These are phyloP conservation scores for Mobula hypostoma DNA, from an alignment of 2,113 vertebrate genomes.

Conservation along the genomic window DNA sequence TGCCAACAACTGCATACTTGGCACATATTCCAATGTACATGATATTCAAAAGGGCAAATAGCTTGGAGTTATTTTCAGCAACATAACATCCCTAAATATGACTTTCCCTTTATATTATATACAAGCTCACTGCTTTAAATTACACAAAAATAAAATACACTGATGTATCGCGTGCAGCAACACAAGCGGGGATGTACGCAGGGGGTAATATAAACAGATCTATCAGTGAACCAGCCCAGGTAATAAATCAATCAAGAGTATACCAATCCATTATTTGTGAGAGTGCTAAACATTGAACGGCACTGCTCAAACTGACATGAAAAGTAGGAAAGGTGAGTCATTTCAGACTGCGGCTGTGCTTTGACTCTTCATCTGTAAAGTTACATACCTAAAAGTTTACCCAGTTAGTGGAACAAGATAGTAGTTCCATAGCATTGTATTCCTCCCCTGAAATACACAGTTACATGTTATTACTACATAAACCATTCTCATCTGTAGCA, in stretches of 20 bases:
- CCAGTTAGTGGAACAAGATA: no score
- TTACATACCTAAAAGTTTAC: no score
- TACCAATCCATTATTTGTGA: neutral
- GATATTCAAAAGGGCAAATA: constrained; percentile 15
- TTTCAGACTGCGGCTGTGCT: neutral
- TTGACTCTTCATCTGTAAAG: no score
- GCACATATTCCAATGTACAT: neutral
- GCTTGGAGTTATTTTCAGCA: constrained; percentile 5
- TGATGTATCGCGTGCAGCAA: neutral
- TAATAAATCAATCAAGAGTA: neutral
- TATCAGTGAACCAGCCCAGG: no score
- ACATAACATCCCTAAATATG: neutral
- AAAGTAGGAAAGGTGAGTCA: neutral
- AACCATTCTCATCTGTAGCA: neutral
- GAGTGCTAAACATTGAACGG: neutral
- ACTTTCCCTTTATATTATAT: neutral
- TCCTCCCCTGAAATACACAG: no score
- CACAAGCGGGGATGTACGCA: neutral
- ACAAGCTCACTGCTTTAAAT: neutral
- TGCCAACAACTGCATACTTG: constrained; percentile 8
- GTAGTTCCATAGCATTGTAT: no score
- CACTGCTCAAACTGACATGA: neutral
- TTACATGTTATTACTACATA: neutral
- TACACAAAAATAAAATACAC: neutral
- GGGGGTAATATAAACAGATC: neutral